Evolutionary conservation across 2,888 invertebrate genomes (phyloP).

Genomic region (Conchocele bisecta): DNA sequence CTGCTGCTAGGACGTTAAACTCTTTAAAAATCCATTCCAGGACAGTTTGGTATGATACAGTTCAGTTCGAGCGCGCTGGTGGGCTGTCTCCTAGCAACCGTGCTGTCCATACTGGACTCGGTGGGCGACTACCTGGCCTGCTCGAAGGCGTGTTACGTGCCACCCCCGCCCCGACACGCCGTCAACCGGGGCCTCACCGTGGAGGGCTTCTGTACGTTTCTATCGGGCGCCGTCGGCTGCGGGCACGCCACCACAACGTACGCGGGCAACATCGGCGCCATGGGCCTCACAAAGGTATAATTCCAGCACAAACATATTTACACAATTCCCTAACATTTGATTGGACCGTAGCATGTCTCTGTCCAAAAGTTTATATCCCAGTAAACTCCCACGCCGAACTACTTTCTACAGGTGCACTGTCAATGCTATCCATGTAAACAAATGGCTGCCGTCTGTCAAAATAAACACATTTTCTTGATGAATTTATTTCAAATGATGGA

Average conservation of each 20-base stretch:
- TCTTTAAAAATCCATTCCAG: slow-evolving; percentile 47
- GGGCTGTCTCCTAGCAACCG: slow-evolving; percentile 73
- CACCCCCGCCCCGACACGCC: slow-evolving; percentile 92
- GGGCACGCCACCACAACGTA: slow-evolving; percentile 95
- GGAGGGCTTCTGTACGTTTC: slow-evolving; percentile 91
- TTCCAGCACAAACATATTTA: too few species aligned
- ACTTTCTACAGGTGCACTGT: too few species aligned
- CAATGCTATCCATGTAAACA: too few species aligned
- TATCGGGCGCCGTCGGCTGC: slow-evolving; percentile 92
- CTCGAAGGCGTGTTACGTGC: slow-evolving; percentile 87
- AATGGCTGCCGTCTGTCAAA: too few species aligned
- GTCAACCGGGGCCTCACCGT: slow-evolving; percentile 89
- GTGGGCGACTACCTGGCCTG: slow-evolving; percentile 95
- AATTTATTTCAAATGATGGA: too few species aligned
- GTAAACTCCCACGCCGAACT: too few species aligned
- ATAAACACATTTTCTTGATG: too few species aligned
- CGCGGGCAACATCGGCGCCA: slow-evolving; percentile 95
- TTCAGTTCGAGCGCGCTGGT: slow-evolving; percentile 70
- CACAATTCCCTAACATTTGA: too few species aligned
- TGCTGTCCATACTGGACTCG: slow-evolving; percentile 76
- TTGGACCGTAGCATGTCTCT: too few species aligned
- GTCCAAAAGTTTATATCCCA: too few species aligned
- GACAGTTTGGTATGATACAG: slow-evolving; percentile 71
- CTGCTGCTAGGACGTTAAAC: too few species aligned
- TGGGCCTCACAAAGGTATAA: slow-evolving; percentile 92